phyloP scores from a whole-genome alignment of 2,888 invertebrate genomes.

The Oxystoma pomonae region DNA sequence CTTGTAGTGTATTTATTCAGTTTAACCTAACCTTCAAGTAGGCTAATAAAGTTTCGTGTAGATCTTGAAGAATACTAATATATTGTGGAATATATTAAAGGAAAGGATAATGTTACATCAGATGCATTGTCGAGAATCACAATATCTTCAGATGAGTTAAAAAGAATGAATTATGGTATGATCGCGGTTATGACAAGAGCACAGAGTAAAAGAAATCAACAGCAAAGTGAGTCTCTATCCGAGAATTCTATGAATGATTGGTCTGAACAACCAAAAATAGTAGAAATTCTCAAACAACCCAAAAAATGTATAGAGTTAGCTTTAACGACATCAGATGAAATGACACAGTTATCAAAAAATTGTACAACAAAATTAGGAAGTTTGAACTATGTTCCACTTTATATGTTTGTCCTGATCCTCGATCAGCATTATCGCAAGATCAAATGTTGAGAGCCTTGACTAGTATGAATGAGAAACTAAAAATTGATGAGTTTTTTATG shows the following conservation, averaged over 20 bases:
- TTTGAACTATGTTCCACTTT: slow-evolving; percentile 1
- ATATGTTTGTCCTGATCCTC: too few relatives aligned
- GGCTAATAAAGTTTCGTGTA: slow-evolving; percentile 27
- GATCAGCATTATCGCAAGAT: too few relatives aligned
- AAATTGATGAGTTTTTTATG: background rate
- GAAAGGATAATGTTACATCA: slow-evolving; percentile 24
- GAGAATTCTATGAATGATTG: slow-evolving; percentile 5
- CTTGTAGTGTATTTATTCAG: slow-evolving; percentile 25
- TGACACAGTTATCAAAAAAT: background rate
- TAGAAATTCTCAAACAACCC: slow-evolving; percentile 15
- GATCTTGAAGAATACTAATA: slow-evolving; percentile 26
- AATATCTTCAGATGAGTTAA: slow-evolving; percentile 14
- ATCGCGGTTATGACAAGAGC: slow-evolving; percentile 14
- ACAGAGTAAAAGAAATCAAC: slow-evolving; percentile 5
- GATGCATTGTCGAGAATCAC: slow-evolving; percentile 15
- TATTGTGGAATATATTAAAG: background rate
- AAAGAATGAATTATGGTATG: slow-evolving; percentile 8
- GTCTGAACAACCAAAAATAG: slow-evolving; percentile 19
- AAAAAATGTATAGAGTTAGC: slow-evolving; percentile 14
- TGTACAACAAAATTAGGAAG: background rate
- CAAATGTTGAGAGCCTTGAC: slow-evolving; percentile 5
- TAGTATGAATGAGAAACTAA: background rate
- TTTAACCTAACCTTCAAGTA: slow-evolving; percentile 26
- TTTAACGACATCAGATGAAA: too few relatives aligned
- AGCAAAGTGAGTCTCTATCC: background rate